Base-by-base conservation (phyloP, 2,888 invertebrate genomes). In the Leucophenga montana region DNA sequence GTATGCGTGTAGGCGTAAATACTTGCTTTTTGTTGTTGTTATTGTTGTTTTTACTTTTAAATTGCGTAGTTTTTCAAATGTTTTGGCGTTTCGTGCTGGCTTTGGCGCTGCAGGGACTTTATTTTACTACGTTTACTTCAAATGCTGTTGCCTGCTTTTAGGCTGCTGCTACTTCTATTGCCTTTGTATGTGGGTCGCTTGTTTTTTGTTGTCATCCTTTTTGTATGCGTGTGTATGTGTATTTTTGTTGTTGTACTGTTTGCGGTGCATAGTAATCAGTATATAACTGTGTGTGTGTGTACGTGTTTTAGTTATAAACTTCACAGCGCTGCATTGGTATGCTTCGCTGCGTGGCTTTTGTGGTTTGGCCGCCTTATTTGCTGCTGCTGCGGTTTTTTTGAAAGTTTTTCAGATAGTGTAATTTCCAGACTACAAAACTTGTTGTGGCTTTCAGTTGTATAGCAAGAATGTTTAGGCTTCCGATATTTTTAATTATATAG, bases 251-350 rank as follows among this genome's bases (percentile, higher is more conserved):
- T 39, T 39, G 56, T 33, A 68, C 39, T 65, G 71, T 57, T 75
- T 77, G 75, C 73, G 73, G 72, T 80, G 81, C 81, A 81, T 81
- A 83, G 81, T 76, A 78, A 80, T 50, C 39, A 16, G n/a, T 14
- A 16, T 61, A 44, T 50, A 18, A n/a, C 5, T 6, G 39, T 61
- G 61, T 44, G 20, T 18, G 20, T 22, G 22, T 27, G 48, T 64
- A 46, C 14, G 46, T 22, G 22, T 48, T 59, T 59, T 59, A 59
- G 59, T 59, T 56, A 14, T 22, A 22, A 50, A 50, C 56, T 56
- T 33, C 27, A 16, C 50, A 50, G 3, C 2, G 39, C 31, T 59
- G 59, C 59, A 59, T 27, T 59, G 33, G 59, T 22, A 16, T 50
- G 50, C 39, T 11, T 39, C 11, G 39, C 8, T 39, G 39, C 4